Evolutionary conservation across 2,888 invertebrate species (phyloP), one percentile per base, ranked within the genome.

Genomic region (Zaprionus obscuricornis): DNA sequence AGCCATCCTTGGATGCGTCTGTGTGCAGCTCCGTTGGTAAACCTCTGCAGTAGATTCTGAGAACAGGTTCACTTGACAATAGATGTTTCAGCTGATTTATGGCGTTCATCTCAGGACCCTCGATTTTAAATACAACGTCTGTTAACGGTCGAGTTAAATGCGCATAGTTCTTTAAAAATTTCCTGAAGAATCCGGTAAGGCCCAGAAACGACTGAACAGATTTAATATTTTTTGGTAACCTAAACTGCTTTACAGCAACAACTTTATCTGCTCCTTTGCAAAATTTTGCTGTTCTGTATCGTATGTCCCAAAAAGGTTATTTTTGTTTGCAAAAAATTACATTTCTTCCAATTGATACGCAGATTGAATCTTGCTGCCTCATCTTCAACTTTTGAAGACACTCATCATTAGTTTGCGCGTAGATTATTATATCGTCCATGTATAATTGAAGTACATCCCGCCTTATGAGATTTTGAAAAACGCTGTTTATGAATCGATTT

Each of bases 381-480:
- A 2, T 22, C 14, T 1, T n/a, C 8, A 24, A n/a, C 20, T 40
- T 40, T 13, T 40, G 24, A 17, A 40, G 6, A 20, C 40, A 40
- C 14, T 26, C 14, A 10, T 37, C 18, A 18, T 17, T 20, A n/a
- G 37, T 18, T 18, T 17, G 18, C 18, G 37, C 37, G 18, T 37
- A n/a, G 17, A 37, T 18, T 18, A 37, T 37, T 37, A 37, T 37
- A 37, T 37, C 37, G 20, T 37, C 37, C 37, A 37, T 37, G n/a
- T 37, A 37, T 1, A 37, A 10, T 10, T 37, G 3, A 17, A 37
- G 18, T 10, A 18, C 18, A 18, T 37, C 18, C 11, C 31, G 31
- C 31, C 31, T 31, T 31, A 31, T 31, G 6, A 31, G 31, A 31
- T 31, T 31, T 31, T 31, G 31, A 31, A 31, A 31, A 5, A 31